These are phyloP conservation scores for Dreissena rostriformis DNA, from an alignment of 1,140 invertebrate genomes.

Conservation along the genomic window DNA sequence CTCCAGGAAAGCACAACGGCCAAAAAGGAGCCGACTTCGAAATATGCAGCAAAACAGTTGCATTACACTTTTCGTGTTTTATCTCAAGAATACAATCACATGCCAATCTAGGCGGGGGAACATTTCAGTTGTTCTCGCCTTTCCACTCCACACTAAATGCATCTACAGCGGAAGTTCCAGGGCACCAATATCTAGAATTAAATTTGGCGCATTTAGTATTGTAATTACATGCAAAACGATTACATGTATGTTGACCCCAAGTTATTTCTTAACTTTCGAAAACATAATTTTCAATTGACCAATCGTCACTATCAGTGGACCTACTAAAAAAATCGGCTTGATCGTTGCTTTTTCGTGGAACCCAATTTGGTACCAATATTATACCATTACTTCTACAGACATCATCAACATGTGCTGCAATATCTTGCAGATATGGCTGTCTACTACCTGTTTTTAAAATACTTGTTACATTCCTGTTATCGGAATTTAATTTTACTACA, in stretches of 20 bases:
- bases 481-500: background rate
- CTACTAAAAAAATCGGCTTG: conserved; percentile 38
- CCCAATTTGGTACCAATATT: conserved; percentile 9
- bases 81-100: conserved; percentile 12
- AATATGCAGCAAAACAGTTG: conserved; percentile 5
- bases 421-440: conserved; percentile 23
- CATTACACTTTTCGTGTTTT: background rate
- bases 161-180: conserved; percentile 31
- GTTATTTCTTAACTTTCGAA: conserved; percentile 7
- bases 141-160: conserved; percentile 7
- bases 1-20: background rate
- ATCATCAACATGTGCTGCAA: conserved; percentile 12
- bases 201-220: conserved; percentile 36
- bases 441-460: conserved; percentile 4
- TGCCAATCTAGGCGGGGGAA: conserved; percentile 25
- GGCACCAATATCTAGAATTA: conserved; percentile 50
- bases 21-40: conserved; percentile 33
- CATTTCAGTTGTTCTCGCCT: conserved; percentile 22
- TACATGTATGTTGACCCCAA: conserved; percentile 24
- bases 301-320: conserved; percentile 29
- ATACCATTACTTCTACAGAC: conserved; percentile 24
- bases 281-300: conserved; percentile 30
- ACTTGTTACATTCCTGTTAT: conserved; percentile 19
- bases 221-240: conserved; percentile 34
- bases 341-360: conserved; percentile 27